Base-by-base conservation (phyloP, 2,113 vertebrate species). In the Pongo pygmaeus region DNA sequence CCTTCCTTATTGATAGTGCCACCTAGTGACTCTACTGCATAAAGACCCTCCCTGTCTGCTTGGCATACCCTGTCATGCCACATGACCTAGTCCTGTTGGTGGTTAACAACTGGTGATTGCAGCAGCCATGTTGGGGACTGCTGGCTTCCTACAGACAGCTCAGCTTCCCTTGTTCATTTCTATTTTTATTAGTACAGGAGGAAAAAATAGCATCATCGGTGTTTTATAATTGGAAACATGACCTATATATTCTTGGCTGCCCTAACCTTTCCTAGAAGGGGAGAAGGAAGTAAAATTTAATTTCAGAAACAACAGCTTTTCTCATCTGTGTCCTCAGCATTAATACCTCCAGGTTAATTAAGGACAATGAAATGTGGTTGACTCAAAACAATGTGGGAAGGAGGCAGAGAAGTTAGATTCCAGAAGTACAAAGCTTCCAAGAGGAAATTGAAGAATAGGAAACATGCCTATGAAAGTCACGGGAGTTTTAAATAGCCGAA, bases 181-280 rank as follows among this genome's bases (percentile, higher is more conserved):
- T 95, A 93, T 95, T 96, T 98, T 97, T 97, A 89, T 87, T 85
- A 72, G 38, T 6, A 46, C 74, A 23, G 64, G 50, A 90, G 93
- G 75, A n/a, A 86, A 64, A 96, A 96, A 89, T 85, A 95, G 84
- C 87, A 87, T 43, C 72, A 11, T 22, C 59, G 79, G 20, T 72
- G 69, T 61, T 92, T 96, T 96, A 95, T 97, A 92, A 96, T 93
- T 97, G 92, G 98, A 96, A 98, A 96, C 95, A 96, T 90, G 97
- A 96, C 97, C 97, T 90, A 92, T 77, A 97, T 97, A 64, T 93
- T 96, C 89, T 89, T 93, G 87, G 95, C 97, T 38, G 64, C 50
- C 83, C 90, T 84, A 89, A 87, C 48, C 94, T 97, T 97, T 96
- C 97, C 84, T 97, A 96, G 93, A 97, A 97, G 92, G 79, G 84